Evolutionary conservation across 2,797 vertebrate species (phyloP).

Genomic region (Epinephelus malabaricus): DNA sequence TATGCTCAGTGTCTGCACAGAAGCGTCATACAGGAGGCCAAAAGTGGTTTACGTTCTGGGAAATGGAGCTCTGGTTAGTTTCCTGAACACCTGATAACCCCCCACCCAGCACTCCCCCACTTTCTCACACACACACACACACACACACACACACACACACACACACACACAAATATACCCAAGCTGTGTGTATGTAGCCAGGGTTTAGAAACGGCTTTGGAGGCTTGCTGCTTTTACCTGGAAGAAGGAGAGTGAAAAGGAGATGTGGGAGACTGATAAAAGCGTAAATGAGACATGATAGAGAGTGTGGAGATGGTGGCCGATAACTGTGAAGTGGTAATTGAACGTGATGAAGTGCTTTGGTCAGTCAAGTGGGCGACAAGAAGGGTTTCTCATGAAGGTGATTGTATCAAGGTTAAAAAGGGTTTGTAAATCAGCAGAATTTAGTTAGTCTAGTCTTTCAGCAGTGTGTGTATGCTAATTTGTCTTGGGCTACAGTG

Average conservation of each 20-base stretch:
- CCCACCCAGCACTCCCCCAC: conserved; percentile 1
- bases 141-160: too few species aligned
- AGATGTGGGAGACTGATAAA: conserved; percentile 39
- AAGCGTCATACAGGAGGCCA: conserved; percentile 16
- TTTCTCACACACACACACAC: neutral
- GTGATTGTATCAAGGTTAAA: neutral
- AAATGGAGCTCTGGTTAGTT: conserved; percentile 71
- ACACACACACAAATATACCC: neutral
- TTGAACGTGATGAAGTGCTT: conserved; percentile 1
- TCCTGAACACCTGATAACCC: conserved; percentile 75
- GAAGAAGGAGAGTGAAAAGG: conserved; percentile 20
- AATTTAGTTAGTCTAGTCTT: neutral
- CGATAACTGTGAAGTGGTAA: conserved; percentile 12
- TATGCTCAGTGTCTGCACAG: conserved; percentile 25
- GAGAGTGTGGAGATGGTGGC: conserved; percentile 23
- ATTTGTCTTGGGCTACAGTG: too few species aligned
- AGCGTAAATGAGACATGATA: conserved; percentile 19
- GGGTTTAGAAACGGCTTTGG: conserved; percentile 25
- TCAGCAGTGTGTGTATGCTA: too few species aligned
- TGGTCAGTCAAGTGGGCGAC: neutral
- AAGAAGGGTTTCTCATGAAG: neutral
- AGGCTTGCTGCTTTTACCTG: conserved; percentile 31
- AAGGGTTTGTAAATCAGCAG: neutral
- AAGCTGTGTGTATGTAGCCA: neutral
- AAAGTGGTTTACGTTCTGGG: conserved; percentile 22